phyloP scores from a whole-genome alignment of 2,888 invertebrate species.

The Drosophila pullipes region DNA sequence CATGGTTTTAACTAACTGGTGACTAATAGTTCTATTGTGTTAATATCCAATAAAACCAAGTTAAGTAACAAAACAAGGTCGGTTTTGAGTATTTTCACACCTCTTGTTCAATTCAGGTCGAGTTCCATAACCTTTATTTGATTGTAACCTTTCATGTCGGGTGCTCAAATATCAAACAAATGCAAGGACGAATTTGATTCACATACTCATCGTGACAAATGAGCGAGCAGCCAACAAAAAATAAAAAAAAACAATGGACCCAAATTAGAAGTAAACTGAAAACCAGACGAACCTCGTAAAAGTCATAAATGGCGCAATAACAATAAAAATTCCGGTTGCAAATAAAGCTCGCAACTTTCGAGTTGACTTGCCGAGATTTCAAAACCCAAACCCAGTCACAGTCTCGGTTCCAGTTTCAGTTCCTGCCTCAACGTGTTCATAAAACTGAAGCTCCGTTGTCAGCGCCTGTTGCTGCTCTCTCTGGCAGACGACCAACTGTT shows the following conservation, averaged over 20 bases:
- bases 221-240: conserved; percentile 32
- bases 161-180: conserved; percentile 21
- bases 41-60: background rate
- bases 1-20: too few species aligned
- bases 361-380: conserved; percentile 58
- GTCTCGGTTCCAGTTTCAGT: conserved; percentile 19
- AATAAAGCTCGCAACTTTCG: conserved; percentile 72
- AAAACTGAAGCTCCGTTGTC: conserved; percentile 50
- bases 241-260: conserved; percentile 57
- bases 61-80: background rate
- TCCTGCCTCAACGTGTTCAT: conserved; percentile 66
- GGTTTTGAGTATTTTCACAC: conserved; percentile 6
- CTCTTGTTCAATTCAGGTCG: background rate
- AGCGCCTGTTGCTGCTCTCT: conserved; percentile 71
- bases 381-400: conserved; percentile 16
- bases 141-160: conserved; percentile 24
- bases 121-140: background rate
- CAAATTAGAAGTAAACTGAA: conserved; percentile 58
- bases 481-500: conserved; percentile 81
- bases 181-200: conserved; percentile 34
- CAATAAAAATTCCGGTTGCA: conserved; percentile 81
- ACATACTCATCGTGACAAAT: conserved; percentile 29
- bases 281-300: conserved; percentile 67
- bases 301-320: conserved; percentile 77
- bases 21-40: background rate